Base-by-base conservation (phyloP, 2,797 vertebrate species). In the Mormyrus hasselquistii region DNA sequence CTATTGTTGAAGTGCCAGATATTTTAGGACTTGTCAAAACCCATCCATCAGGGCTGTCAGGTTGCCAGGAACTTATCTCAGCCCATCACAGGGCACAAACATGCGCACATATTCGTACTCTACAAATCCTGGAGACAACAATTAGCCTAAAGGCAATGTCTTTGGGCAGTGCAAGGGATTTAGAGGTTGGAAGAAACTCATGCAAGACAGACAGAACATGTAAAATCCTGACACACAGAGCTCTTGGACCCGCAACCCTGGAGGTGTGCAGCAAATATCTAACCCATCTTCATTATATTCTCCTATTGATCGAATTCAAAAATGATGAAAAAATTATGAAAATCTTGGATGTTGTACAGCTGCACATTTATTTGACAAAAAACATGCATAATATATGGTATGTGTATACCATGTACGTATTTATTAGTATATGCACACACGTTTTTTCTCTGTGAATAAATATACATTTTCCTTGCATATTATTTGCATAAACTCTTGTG, bases 41-140 rank as follows among this genome's bases (percentile, higher is more conserved):
- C 65, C 29, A 25, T 73, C 29, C 1, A 14, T 73, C 65, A 38
- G 65, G 12, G 65, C 29, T 73, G 65, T 73, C 29, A 34, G 65
- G 65, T 16, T 73, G 65, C 29, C 65, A 16, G 65, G 65, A 73
- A 16, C 65, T 4, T 12, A 34, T 73, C 65, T 34, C 65, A 5
- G 29, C 12, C 65, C 65, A 16, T 73, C 10, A 38, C 29, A 38
- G 65, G 34, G 88, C 19, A 85, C 79, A 91, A 19, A 88, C 69
- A 90, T 5, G 88, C 22, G 87, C 41, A 89, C 16, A 82, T 83
- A 90, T 53, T 89, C 73, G 53, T 69, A 89, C 89, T 89, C 84
- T 84, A 49, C 0, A 16, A 82, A 19, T 82, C 19, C 9, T 41
- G 7, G 16, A 41, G 25, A 82, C 8, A 41, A 41, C 76, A 82